Evolutionary conservation across 2,113 vertebrate species (phyloP).

Genomic region (Ramphastos sulfuratus): DNA sequence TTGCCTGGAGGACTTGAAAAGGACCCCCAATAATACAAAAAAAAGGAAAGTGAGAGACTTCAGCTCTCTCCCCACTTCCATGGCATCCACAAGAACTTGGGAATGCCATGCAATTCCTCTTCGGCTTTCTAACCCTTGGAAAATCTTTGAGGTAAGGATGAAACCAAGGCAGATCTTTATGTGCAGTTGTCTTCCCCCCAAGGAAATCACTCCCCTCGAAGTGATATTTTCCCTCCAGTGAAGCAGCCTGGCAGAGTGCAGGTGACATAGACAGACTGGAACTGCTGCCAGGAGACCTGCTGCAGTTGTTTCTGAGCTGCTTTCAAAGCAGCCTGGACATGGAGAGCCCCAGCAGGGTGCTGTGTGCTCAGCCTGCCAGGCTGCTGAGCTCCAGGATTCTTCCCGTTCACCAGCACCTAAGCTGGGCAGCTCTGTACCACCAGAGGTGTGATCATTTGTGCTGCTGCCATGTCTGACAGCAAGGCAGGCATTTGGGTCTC

Average conservation of each 20-base stretch:
- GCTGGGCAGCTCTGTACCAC: background rate
- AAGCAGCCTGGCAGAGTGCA: background rate
- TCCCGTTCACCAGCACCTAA: background rate
- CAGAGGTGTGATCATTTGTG: background rate
- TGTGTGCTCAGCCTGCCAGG: background rate
- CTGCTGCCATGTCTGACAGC: background rate
- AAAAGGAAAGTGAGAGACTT: background rate
- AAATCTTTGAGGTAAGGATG: background rate
- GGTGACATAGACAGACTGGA: background rate
- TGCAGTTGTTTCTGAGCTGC: background rate
- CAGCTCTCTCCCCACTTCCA: background rate
- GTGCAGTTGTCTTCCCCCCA: fast-evolving
- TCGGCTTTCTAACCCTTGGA: background rate
- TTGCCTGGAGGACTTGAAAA: background rate
- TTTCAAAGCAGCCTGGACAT: background rate
- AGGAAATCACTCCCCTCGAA: background rate
- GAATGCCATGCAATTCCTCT: background rate
- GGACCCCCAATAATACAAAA: background rate
- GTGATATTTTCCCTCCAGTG: background rate
- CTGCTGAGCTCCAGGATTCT: background rate
- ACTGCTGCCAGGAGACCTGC: background rate
- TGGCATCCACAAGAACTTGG: background rate
- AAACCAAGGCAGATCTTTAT: background rate
- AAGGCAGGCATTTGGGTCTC: background rate
- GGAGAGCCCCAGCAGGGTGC: background rate